Evolutionary conservation across 2,797 vertebrate species (phyloP).

Genomic region (Coccyzus lansbergi): DNA sequence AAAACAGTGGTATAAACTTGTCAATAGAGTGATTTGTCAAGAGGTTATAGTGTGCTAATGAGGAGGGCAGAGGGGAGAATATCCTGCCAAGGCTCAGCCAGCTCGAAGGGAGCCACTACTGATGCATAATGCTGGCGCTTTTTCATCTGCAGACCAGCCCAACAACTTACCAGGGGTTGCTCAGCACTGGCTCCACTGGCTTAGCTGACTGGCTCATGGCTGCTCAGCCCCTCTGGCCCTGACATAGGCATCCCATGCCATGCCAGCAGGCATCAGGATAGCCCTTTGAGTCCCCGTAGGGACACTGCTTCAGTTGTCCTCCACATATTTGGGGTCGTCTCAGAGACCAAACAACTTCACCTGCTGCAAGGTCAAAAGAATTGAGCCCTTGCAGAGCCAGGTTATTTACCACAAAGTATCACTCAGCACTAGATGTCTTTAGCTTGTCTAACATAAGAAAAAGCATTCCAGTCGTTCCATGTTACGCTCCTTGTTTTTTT

Average conservation of each 20-base stretch:
- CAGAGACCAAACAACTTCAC: neutral
- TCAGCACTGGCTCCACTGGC: neutral
- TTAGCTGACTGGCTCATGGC: neutral
- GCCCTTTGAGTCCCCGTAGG: rapidly evolving
- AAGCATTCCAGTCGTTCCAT: neutral
- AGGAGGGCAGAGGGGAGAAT: conserved; percentile 10
- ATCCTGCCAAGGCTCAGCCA: neutral
- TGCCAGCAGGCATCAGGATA: neutral
- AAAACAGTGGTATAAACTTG: neutral
- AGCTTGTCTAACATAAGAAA: neutral
- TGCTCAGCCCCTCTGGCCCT: neutral
- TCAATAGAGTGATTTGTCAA: conserved; percentile 55
- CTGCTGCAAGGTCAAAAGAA: neutral
- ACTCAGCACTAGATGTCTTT: neutral
- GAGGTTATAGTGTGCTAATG: conserved; percentile 27
- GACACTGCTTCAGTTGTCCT: neutral
- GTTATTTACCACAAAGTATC: neutral
- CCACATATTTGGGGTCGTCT: neutral
- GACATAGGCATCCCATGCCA: neutral
- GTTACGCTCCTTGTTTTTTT: neutral
- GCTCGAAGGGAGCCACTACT: neutral
- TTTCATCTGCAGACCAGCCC: neutral
- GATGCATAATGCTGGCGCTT: neutral
- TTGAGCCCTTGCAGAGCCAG: neutral
- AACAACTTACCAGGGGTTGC: neutral